Base-by-base conservation (phyloP, 2,797 vertebrate genomes). In the Gouania willdenowi region DNA sequence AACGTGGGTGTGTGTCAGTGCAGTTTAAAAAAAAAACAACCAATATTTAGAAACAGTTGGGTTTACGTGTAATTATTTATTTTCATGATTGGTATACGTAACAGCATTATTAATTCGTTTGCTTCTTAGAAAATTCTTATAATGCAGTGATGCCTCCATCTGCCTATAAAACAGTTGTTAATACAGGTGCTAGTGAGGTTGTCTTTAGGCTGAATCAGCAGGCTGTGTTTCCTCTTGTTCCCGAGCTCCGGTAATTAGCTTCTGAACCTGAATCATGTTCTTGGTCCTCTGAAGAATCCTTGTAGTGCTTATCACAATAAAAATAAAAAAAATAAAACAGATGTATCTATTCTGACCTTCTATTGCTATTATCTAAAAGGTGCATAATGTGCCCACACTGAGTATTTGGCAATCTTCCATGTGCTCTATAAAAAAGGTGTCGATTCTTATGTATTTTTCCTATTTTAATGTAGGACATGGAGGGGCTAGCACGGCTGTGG, bases 341-440 rank as follows among this genome's bases (percentile, higher is more conserved):
- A 19, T 36, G 7, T 35, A 16, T 42, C 33, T 35, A 16, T 14
- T 14, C 14, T 14, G 13, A 13, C 13, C 13, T 14, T 14, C 13
- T n/a, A n/a, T n/a, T n/a, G n/a, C n/a, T n/a, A n/a, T n/a, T n/a
- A n/a, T n/a, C n/a, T n/a, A n/a, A n/a, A n/a, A n/a, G n/a, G n/a
- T n/a, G n/a, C n/a, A n/a, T n/a, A n/a, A n/a, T n/a, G n/a, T n/a
- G n/a, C n/a, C n/a, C n/a, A n/a, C n/a, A n/a, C n/a, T n/a, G n/a
- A n/a, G n/a, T n/a, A n/a, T 48, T 60, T 51, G 35, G 20, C 42
- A 8, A 36, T 55, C 41, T 36, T 61, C 59, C 69, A 75, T 75
- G 74, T 82, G 71, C 22, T 67, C 67, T 52, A 48, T 32, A 39
- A 46, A 41, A 59, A 78, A 71, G 59, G 78, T 74, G 30, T 24